Evolutionary conservation across 2,797 vertebrate genomes (phyloP).

Genomic region (Pipistrellus pygmaeus): DNA sequence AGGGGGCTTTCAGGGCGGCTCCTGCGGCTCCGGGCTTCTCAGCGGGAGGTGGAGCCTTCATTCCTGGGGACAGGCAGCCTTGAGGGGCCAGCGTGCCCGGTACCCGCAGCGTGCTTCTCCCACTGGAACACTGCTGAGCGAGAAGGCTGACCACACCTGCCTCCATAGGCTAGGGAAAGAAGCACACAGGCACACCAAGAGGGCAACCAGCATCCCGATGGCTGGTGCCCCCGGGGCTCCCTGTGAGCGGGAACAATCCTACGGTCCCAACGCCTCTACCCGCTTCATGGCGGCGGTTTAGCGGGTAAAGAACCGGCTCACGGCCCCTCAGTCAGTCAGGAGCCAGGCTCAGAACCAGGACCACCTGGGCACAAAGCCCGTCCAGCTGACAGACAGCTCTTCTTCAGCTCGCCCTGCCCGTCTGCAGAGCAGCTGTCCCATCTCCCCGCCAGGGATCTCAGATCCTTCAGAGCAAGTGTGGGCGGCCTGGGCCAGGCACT

Average conservation of each 20-base stretch:
- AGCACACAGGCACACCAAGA: accelerated
- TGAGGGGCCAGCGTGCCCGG: neutral
- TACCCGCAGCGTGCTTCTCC: neutral
- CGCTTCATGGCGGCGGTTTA: accelerated
- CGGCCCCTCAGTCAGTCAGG: neutral
- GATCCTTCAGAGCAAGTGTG: neutral
- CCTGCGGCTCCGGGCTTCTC: accelerated
- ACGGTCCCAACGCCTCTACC: accelerated
- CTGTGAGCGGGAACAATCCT: no score
- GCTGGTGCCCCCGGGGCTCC: accelerated
- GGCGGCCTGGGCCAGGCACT: neutral
- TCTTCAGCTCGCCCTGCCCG: accelerated
- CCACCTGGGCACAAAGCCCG: accelerated
- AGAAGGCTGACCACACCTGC: neutral
- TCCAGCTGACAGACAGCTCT: no score
- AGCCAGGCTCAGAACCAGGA: neutral
- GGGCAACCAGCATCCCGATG: accelerated
- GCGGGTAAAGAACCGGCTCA: neutral
- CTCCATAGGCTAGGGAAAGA: neutral
- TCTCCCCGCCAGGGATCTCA: accelerated
- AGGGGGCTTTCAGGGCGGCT: accelerated
- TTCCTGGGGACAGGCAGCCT: neutral
- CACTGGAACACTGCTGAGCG: neutral
- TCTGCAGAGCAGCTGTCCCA: accelerated
- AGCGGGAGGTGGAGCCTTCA: accelerated